A percentile compares a stretch with the other conserved stretches of the same genome.
Conservation (phyloP, 1,140 invertebrate genomes). For the Hormaphis cornu region DNA sequence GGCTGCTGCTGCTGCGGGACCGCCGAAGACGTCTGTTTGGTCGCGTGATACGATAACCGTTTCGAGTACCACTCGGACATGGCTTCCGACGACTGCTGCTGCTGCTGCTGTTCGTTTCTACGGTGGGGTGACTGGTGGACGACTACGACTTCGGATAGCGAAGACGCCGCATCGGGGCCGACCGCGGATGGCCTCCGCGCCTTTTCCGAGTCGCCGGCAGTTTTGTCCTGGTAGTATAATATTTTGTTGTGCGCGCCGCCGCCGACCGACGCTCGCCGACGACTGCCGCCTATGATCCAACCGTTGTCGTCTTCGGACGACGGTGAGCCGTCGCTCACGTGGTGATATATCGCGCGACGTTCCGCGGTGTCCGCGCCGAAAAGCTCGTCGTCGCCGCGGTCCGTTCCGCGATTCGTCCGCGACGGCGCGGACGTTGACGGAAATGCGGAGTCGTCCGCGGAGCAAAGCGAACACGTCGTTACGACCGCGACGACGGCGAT, state of each 20-base stretch:
- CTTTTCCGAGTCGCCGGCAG: too few relatives aligned
- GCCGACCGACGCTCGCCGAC: not conserved
- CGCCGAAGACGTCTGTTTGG: not conserved
- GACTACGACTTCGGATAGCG: slow-evolving; percentile 7
- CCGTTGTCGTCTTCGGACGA: not conserved
- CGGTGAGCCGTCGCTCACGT: not conserved
- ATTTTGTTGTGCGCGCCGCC: not conserved
- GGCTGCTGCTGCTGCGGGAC: not conserved
- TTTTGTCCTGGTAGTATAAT: not conserved
- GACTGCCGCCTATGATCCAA: not conserved
- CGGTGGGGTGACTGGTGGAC: not conserved
- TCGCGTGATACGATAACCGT: not conserved
- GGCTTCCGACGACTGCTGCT: not conserved
- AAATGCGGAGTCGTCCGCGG: too few relatives aligned
- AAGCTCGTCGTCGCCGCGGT: not conserved
- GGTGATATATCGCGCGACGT: not conserved
- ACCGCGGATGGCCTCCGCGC: too few relatives aligned
- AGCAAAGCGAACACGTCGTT: too few relatives aligned
- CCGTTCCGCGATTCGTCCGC: not conserved
- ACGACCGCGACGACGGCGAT: not conserved
- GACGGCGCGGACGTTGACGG: not conserved
- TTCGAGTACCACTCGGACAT: slow-evolving; percentile 5
- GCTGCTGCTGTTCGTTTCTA: not conserved
- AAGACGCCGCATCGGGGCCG: not conserved
- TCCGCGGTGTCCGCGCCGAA: not conserved